These are phyloP conservation scores for Callitettix versicolor DNA, from an alignment of 1,140 invertebrate species.

Conservation along the genomic window DNA sequence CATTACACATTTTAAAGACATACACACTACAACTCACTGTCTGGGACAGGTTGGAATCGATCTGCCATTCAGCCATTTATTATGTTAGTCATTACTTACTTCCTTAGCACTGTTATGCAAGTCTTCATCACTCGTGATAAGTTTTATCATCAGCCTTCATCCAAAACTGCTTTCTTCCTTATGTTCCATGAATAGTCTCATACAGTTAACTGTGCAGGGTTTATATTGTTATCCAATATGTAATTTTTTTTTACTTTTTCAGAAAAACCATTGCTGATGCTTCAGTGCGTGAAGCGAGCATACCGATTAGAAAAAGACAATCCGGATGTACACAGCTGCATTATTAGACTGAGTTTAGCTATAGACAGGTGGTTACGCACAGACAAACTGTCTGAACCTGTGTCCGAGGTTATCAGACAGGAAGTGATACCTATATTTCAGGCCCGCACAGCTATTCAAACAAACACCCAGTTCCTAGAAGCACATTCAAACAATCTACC, in stretches of 20 bases:
- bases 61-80: too few species aligned
- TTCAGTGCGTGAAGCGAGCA: conserved; percentile 83
- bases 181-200: too few species aligned
- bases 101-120: too few species aligned
- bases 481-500: conserved; percentile 50
- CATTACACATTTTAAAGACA: too few species aligned
- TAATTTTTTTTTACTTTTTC: conserved; percentile 21
- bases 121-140: too few species aligned
- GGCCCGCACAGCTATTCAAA: conserved; percentile 45
- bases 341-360: conserved; percentile 45
- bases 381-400: conserved; percentile 42
- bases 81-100: too few species aligned
- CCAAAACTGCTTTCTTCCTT: too few species aligned
- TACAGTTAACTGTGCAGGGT: too few species aligned
- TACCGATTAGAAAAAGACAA: conserved; percentile 57
- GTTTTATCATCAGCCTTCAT: too few species aligned
- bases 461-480: conserved; percentile 61
- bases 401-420: conserved; percentile 62
- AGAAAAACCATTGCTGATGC: conserved; percentile 74
- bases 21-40: too few species aligned
- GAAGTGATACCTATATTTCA: conserved; percentile 55
- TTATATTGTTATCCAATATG: too few species aligned
- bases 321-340: conserved; percentile 73
- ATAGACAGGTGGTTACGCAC: conserved; percentile 22
- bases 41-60: too few species aligned